These are phyloP conservation scores for Eonycteris spelaea DNA, from an alignment of 2,113 vertebrate species.

Conservation along the genomic window DNA sequence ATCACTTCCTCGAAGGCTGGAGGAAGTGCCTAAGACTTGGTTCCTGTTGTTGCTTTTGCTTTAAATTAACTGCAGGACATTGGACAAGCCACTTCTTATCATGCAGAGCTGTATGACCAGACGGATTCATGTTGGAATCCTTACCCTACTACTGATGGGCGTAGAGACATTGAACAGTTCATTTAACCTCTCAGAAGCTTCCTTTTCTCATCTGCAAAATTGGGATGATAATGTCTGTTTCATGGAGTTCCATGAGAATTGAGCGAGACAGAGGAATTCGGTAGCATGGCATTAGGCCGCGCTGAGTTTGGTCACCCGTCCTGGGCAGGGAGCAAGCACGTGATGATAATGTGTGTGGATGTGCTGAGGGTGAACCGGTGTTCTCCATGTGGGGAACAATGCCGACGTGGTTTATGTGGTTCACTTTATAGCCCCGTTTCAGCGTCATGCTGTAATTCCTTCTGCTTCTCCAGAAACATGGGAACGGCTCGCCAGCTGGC, in stretches of 20 bases:
- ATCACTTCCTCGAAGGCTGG: neutral
- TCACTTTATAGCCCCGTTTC: neutral
- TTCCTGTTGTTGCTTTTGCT: neutral
- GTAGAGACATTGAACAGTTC: neutral
- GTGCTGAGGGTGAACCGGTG: neutral
- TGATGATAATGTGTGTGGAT: too few relatives aligned
- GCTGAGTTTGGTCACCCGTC: rapidly evolving
- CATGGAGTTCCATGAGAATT: neutral
- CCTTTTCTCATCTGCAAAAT: neutral
- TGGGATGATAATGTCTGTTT: neutral
- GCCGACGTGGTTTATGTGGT: neutral
- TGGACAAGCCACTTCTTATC: neutral
- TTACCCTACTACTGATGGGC: neutral
- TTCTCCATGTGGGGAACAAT: neutral
- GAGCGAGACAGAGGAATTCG: neutral
- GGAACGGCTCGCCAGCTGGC: slow-evolving; percentile 75
- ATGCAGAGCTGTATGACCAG: neutral
- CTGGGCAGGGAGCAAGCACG: neutral
- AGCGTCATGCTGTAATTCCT: neutral
- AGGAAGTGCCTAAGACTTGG: neutral
- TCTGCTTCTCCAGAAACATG: slow-evolving; percentile 81
- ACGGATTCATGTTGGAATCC: neutral
- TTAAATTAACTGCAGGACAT: neutral
- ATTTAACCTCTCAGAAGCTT: neutral
- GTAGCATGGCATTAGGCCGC: neutral